These are phyloP conservation scores for Harlomillsia oculata DNA, from an alignment of 1,140 invertebrate species.

Conservation along the genomic window DNA sequence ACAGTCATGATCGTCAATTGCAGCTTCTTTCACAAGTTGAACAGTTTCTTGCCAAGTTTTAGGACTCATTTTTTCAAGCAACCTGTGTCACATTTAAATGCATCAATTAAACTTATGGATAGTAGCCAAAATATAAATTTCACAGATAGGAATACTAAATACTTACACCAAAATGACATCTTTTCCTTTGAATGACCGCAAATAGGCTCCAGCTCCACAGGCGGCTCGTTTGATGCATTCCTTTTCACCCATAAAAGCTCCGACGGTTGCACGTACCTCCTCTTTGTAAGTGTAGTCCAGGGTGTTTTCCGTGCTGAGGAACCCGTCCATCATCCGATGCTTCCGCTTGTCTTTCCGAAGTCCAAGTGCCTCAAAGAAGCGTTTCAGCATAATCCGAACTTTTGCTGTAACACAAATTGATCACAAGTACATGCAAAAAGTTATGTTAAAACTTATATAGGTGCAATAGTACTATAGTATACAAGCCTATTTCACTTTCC, in stretches of 20 bases:
- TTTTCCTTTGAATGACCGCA: slow-evolving; percentile 27
- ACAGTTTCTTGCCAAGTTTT: slow-evolving; percentile 27
- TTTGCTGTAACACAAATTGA: slow-evolving; percentile 11
- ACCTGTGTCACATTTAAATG: slow-evolving; percentile 11
- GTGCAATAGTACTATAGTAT: too few species aligned
- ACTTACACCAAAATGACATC: slow-evolving; percentile 33
- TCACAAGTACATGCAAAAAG: too few species aligned
- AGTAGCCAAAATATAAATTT: neutral
- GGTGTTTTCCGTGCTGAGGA: slow-evolving; percentile 6
- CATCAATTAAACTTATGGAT: neutral
- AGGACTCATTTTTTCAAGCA: slow-evolving; percentile 28
- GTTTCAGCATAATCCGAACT: slow-evolving; percentile 12
- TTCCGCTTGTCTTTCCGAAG: slow-evolving; percentile 14
- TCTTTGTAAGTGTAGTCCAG: slow-evolving; percentile 9
- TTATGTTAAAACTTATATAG: too few species aligned
- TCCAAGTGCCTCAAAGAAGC: slow-evolving; percentile 24
- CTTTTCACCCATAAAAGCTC: slow-evolving; percentile 24
- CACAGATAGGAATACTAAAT: neutral
- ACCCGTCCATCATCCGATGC: slow-evolving; percentile 7
- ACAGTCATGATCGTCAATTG: slow-evolving; percentile 24
- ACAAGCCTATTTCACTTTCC: too few species aligned
- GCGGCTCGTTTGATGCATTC: slow-evolving; percentile 28
- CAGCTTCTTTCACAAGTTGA: slow-evolving; percentile 22
- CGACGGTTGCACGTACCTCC: slow-evolving; percentile 29
- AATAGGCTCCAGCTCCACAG: slow-evolving; percentile 29